Evolutionary conservation across 2,888 invertebrate species (phyloP).

Genomic region (Chaetogeoica ovagalla): DNA sequence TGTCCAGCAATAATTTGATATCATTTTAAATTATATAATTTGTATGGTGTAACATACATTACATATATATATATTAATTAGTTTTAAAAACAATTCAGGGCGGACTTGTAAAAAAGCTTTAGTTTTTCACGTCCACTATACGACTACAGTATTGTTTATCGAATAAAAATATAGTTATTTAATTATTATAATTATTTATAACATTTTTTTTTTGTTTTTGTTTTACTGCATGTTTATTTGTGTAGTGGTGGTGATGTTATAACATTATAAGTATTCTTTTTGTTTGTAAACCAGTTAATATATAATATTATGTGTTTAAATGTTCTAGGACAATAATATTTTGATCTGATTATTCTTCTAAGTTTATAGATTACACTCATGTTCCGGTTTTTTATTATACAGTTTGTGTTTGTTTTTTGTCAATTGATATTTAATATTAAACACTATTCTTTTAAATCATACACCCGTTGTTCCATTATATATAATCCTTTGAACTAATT

Average conservation of each 20-base stretch:
- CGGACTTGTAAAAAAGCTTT: not conserved
- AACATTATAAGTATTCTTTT: conserved; percentile 29
- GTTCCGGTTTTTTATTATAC: conserved; percentile 26
- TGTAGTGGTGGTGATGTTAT: conserved; percentile 19
- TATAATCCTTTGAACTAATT: not conserved
- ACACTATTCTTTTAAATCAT: not conserved
- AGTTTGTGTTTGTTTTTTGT: not conserved
- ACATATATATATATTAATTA: not conserved
- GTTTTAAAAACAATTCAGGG: not conserved
- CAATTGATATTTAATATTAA: conserved; percentile 8
- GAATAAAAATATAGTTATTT: conserved; percentile 12
- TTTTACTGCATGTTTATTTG: not conserved
- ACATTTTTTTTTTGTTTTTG: not conserved
- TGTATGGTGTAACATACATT: not conserved
- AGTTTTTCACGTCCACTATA: conserved; percentile 3
- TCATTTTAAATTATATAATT: conserved; percentile 10
- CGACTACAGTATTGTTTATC: conserved; percentile 33
- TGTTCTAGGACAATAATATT: conserved; percentile 45
- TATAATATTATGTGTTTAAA: conserved; percentile 15
- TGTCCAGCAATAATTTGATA: conserved; percentile 14
- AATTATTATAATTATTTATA: conserved; percentile 5
- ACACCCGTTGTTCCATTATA: not conserved
- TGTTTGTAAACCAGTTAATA: not conserved
- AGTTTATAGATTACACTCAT: conserved; percentile 29
- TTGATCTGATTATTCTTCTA: conserved; percentile 43